These are phyloP conservation scores for Microcebus griseorufus DNA, from an alignment of 2,113 vertebrate species.

Conservation along the genomic window DNA sequence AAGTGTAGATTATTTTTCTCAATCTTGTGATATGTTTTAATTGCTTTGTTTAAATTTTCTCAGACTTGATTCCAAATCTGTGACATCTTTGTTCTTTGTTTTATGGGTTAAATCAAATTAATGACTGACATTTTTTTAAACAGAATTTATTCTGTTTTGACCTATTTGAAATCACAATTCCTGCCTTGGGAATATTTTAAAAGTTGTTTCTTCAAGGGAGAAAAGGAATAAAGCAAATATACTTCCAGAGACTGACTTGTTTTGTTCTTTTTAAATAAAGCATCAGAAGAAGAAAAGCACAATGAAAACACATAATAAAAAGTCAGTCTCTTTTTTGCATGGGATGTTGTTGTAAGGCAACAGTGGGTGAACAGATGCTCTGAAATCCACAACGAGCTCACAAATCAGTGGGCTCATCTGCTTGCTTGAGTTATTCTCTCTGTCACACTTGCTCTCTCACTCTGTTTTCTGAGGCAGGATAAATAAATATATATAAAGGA, in stretches of 20 bases:
- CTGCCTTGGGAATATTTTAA: background rate
- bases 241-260: background rate
- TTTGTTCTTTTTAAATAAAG: slow-evolving; percentile 37
- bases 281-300: background rate
- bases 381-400: background rate
- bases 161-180: slow-evolving; percentile 50
- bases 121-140: slow-evolving; percentile 28
- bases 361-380: slow-evolving; percentile 6
- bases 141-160: slow-evolving; percentile 35
- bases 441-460: background rate
- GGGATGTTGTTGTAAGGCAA: background rate
- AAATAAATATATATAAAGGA: background rate
- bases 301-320: background rate
- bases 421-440: background rate
- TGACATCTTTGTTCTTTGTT: slow-evolving; percentile 41
- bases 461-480: background rate
- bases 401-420: background rate
- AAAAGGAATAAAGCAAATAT: background rate
- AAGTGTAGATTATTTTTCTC: slow-evolving; percentile 22
- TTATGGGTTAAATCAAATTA: slow-evolving; percentile 41
- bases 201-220: background rate
- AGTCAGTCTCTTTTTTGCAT: background rate
- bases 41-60: slow-evolving; percentile 47
- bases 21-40: slow-evolving; percentile 34
- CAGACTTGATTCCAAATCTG: slow-evolving; percentile 33